phyloP scores from a whole-genome alignment of 2,888 invertebrate genomes.

The Julus scanicus region DNA sequence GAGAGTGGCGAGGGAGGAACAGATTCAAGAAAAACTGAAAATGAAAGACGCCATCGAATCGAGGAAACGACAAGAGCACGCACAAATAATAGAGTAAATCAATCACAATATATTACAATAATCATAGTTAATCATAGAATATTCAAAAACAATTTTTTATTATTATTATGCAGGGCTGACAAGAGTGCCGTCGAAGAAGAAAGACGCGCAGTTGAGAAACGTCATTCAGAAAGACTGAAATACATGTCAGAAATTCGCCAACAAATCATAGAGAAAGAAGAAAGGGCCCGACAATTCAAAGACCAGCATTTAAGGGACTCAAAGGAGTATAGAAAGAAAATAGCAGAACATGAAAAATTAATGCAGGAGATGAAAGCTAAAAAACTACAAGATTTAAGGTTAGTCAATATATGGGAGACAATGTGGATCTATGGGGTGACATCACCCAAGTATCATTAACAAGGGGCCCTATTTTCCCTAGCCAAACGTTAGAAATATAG shows the following conservation, averaged over 20 bases:
- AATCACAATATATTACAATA: not conserved
- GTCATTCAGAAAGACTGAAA: not conserved
- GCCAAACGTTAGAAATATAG: no score
- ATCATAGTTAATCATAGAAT: not conserved
- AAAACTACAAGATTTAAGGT: constrained; percentile 49
- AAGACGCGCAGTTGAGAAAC: not conserved
- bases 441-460: no score
- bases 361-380: constrained; percentile 14
- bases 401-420: not conserved
- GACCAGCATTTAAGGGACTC: not conserved
- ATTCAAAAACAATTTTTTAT: not conserved
- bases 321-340: not conserved
- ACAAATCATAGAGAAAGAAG: constrained; percentile 50
- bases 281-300: not conserved
- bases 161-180: not conserved
- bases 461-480: no score
- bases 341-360: constrained; percentile 6
- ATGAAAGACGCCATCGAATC: not conserved
- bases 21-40: constrained; percentile 47
- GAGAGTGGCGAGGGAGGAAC: constrained; percentile 27
- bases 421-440: not conserved
- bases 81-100: not conserved
- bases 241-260: constrained; percentile 25
- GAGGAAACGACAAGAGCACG: constrained; percentile 37
- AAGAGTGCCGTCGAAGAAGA: constrained; percentile 7